A percentile compares a stretch with the other conserved stretches of the same genome.
phyloP scores from a whole-genome alignment of 2,888 invertebrate species.

The Limnephilus lunatus region DNA sequence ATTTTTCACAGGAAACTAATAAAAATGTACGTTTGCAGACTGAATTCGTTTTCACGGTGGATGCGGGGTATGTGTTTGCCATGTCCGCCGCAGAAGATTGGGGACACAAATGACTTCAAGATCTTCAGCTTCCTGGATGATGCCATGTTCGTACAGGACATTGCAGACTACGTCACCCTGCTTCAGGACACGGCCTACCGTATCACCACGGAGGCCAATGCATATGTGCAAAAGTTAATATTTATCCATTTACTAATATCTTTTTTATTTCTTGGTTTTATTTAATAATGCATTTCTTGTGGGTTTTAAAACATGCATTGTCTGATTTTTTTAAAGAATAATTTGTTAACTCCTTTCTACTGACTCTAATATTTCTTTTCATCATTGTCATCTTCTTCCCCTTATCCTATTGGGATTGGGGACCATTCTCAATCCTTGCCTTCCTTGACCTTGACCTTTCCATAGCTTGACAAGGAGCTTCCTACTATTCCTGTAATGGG shows the following conservation, averaged over 20 bases:
- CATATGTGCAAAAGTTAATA: slow-evolving; percentile 79
- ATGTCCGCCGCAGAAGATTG: slow-evolving; percentile 80
- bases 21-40: slow-evolving; percentile 70
- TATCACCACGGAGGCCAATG: slow-evolving; percentile 81
- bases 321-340: too few relatives aligned
- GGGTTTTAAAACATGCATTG: too few relatives aligned
- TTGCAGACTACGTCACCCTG: slow-evolving; percentile 81
- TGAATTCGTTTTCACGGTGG: slow-evolving; percentile 90
- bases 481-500: too few relatives aligned
- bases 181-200: slow-evolving; percentile 83
- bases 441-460: too few relatives aligned
- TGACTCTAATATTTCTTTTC: too few relatives aligned
- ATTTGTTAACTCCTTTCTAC: too few relatives aligned
- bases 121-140: slow-evolving; percentile 90
- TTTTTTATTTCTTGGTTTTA: background rate
- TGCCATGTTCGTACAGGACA: slow-evolving; percentile 82
- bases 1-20: background rate
- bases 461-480: too few relatives aligned
- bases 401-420: too few relatives aligned
- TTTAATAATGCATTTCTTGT: too few relatives aligned
- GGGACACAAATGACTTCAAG: slow-evolving; percentile 79
- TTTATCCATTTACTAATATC: background rate
- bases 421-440: too few relatives aligned
- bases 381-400: too few relatives aligned
- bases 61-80: slow-evolving; percentile 88